Conservation (phyloP, 2,797 vertebrate genomes). For the Paedocypris micromegethes region DNA sequence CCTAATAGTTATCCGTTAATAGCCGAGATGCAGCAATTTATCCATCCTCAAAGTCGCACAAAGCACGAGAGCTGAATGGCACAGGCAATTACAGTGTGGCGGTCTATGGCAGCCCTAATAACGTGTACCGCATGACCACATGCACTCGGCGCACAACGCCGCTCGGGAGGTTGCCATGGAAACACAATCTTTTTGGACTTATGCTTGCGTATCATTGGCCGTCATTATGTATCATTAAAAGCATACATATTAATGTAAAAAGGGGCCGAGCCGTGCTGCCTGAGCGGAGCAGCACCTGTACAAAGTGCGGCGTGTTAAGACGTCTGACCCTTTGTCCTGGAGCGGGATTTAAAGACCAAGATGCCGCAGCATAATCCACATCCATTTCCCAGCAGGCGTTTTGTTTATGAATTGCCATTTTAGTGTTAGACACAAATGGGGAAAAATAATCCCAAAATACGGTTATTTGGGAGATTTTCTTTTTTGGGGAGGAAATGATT, state of each 20-base stretch:
- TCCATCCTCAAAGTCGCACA: constrained; percentile 90
- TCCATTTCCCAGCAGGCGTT: constrained; percentile 31
- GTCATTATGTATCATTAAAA: constrained; percentile 99
- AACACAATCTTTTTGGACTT: constrained; percentile 82
- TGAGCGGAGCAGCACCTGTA: constrained; percentile 53
- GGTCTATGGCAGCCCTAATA: constrained; percentile 93
- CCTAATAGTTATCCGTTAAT: constrained; percentile 88
- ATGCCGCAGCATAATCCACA: constrained; percentile 36
- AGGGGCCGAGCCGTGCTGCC: constrained; percentile 64
- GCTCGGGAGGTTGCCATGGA: constrained; percentile 87
- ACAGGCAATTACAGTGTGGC: constrained; percentile 90
- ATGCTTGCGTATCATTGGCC: constrained; percentile 87
- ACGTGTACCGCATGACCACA: constrained; percentile 82
- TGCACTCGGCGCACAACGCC: constrained; percentile 80
- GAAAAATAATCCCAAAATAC: too few relatives aligned
- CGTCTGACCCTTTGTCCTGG: constrained; percentile 50
- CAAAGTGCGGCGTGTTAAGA: constrained; percentile 58
- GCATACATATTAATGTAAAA: constrained; percentile 91
- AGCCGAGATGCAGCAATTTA: constrained; percentile 92
- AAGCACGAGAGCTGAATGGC: constrained; percentile 93
- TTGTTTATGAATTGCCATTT: constrained; percentile 34
- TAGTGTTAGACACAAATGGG: too few relatives aligned
- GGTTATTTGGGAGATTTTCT: neutral
- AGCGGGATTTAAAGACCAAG: constrained; percentile 39
- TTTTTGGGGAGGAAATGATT: neutral